Conservation (phyloP, 2,888 invertebrate species). For the Carpatolechia fugitivella region DNA sequence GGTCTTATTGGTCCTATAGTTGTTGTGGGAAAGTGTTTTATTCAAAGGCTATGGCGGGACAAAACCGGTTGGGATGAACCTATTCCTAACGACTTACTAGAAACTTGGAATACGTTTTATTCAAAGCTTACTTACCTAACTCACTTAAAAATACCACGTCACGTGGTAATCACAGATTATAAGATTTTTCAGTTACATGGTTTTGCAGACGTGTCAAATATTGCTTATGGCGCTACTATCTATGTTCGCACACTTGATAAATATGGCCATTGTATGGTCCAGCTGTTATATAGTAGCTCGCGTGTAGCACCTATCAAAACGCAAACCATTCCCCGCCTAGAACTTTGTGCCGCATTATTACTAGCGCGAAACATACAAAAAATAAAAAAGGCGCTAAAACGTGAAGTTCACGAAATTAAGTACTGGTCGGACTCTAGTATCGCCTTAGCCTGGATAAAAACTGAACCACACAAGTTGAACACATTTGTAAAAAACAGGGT, state of each 20-base stretch:
- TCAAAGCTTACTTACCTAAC: not conserved
- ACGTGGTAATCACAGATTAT: not conserved
- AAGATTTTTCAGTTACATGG: not conserved
- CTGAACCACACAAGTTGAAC: not conserved
- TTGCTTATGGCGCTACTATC: not conserved
- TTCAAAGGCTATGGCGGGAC: not conserved
- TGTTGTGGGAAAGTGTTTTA: not conserved
- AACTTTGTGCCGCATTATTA: not conserved
- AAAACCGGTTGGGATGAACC: not conserved
- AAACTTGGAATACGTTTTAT: not conserved
- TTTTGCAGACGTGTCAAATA: not conserved
- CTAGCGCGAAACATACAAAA: not conserved
- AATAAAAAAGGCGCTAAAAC: not conserved
- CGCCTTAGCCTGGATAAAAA: not conserved
- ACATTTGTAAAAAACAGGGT: conserved; percentile 2
- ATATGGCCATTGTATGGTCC: not conserved
- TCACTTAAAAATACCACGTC: not conserved
- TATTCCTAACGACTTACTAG: not conserved
- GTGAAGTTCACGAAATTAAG: not conserved
- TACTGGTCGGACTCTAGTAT: conserved; percentile 7
- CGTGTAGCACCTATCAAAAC: conserved; percentile 4
- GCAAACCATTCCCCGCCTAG: conserved; percentile 6
- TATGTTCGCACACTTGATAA: not conserved
- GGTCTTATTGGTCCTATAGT: not conserved
- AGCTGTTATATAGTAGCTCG: not conserved